Conservation (phyloP, 2,888 invertebrate genomes). For the Empis livida region DNA sequence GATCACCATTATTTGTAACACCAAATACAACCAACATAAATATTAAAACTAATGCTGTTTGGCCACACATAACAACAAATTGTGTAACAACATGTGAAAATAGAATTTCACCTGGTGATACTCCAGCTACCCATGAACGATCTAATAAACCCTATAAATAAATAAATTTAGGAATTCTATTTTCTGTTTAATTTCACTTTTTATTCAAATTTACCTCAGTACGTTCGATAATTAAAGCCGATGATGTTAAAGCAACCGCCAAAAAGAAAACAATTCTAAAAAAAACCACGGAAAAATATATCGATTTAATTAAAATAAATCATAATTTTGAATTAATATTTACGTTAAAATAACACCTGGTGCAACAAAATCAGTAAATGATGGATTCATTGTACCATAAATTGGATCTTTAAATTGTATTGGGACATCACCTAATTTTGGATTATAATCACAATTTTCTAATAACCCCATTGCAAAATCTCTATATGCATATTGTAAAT, state of each 20-base stretch:
- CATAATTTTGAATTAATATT: constrained; percentile 29
- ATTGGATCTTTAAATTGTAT: constrained; percentile 81
- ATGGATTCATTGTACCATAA: constrained; percentile 78
- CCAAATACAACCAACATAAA: constrained; percentile 87
- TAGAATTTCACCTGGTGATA: constrained; percentile 80
- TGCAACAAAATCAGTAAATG: constrained; percentile 91
- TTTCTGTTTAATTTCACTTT: background rate
- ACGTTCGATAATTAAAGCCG: constrained; percentile 79
- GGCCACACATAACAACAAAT: constrained; percentile 89
- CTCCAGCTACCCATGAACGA: constrained; percentile 88
- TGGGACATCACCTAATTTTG: constrained; percentile 76
- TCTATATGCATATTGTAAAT: constrained; percentile 74
- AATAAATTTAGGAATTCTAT: background rate
- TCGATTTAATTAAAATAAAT: constrained; percentile 1
- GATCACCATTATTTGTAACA: constrained; percentile 79
- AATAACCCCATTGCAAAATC: constrained; percentile 69
- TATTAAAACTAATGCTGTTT: constrained; percentile 77
- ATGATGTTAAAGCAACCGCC: constrained; percentile 87
- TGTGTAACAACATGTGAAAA: constrained; percentile 90
- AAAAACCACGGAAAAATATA: constrained; percentile 11
- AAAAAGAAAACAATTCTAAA: constrained; percentile 89
- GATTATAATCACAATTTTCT: constrained; percentile 61
- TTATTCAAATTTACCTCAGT: constrained; percentile 45
- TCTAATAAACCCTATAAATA: constrained; percentile 58
- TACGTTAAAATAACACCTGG: constrained; percentile 90